Base-by-base conservation (phyloP, 2,888 invertebrate species). In the Phyllotreta striolata region DNA sequence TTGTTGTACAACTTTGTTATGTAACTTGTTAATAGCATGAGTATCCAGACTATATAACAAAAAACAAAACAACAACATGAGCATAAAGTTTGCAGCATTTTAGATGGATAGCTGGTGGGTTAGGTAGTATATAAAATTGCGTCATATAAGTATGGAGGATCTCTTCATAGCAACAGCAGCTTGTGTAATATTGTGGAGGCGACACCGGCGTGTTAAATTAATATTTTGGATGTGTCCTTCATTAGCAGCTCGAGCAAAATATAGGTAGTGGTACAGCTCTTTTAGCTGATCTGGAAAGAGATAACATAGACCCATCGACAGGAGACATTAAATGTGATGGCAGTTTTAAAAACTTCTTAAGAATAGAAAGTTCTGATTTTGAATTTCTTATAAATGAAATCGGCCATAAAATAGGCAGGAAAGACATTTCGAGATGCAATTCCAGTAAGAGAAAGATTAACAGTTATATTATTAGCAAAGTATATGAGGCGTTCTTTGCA, bases 331-430 rank as follows among this genome's bases (percentile, higher is more conserved):
- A 39, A 39, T 39, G n/a, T n/a, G n/a, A n/a, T n/a, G n/a, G n/a
- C n/a, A n/a, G n/a, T n/a, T n/a, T n/a, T n/a, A n/a, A n/a, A 62
- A 55, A 55, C 46, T 62, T 62, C 37, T 24, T 62, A 55, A 43
- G 59, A 38, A 59, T 63, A 46, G 60, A 13, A 55, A 55, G 64
- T 60, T 44, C 51, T 60, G 64, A 64, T 60, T 64, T 64, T 52
- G 60, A 60, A 60, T 64, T 60, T 55, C 64, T 60, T 37, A 64
- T 64, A 60, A 60, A 64, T 59, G 37, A 60, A 64, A 64, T 64
- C 55, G 59, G 64, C 47, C 57, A 57, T 57, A 63, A 63, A 63
- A 57, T 63, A 63, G 57, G 63, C 57, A 57, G 41, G 49, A 57
- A 46, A 44, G 44, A 46, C 46, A 64, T 64, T 64, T 61, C 55